Evolutionary conservation across 2,888 invertebrate genomes (phyloP), one percentile per base, ranked within the genome.

Genomic region (Drosophila algonquin): DNA sequence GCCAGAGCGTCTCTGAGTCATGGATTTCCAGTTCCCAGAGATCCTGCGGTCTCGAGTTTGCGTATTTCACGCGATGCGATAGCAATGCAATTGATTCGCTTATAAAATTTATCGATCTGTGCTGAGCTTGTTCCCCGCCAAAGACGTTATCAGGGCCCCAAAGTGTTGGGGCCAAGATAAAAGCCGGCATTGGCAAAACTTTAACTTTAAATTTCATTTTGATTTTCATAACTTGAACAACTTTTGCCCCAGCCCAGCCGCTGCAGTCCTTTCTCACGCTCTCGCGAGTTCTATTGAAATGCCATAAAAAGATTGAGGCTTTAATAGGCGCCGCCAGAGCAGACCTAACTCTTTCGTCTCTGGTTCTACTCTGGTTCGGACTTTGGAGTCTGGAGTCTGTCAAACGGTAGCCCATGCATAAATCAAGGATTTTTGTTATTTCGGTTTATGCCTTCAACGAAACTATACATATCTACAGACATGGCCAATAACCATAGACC

Each of bases 71-170:
- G 81, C 87, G 82, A 84, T 87, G 87, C 83, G 81, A 83, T 77
- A 85, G 68, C 81, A 82, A 63, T 67, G 83, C 90, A 87, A 90
- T 90, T 87, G 90, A 90, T 89, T 84, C 87, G 90, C 90, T 88
- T 90, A 87, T 84, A 88, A 86, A 84, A 89, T 88, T 88, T 84
- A 89, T 87, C 87, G 89, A 88, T 88, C 86, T 72, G 40, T 14
- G 35, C 35, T 40, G 35, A 40, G 35, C 14, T 69, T 83, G 59
- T 58, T 69, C 32, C 57, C 48, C 40, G 30, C 18, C 47, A 69
- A 59, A 70, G 24, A 73, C 64, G 80, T 83, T 83, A 83, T 83
- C 82, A 77, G 85, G 55, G 47, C 30, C 52, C 30, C 52, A 61
- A 63, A 81, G 82, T 82, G 82, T 81, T 81, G 77, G 55, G 32